These are phyloP conservation scores for Byasa hedistus DNA, from an alignment of 2,888 invertebrate genomes.

Conservation along the genomic window DNA sequence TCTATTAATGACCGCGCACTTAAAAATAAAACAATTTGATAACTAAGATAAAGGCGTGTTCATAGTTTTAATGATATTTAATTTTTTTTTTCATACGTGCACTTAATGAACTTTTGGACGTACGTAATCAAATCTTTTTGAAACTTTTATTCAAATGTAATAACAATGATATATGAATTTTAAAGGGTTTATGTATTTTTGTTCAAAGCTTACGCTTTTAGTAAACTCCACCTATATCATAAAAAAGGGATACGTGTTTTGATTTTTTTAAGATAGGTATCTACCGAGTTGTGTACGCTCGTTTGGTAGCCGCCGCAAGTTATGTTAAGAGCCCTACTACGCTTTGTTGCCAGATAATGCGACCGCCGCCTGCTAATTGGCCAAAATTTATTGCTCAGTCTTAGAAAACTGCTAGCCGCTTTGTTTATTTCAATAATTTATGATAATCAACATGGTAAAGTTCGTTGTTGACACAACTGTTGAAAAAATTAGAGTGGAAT, in stretches of 20 bases:
- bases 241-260: not conserved
- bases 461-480: not conserved
- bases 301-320: slow-evolving; percentile 42
- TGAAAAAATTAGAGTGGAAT: not conserved
- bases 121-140: not conserved
- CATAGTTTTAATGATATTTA: slow-evolving; percentile 26
- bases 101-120: not conserved
- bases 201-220: too few relatives aligned
- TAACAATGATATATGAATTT: too few relatives aligned
- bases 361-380: slow-evolving; percentile 66
- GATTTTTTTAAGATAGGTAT: slow-evolving; percentile 27
- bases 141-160: too few relatives aligned
- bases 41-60: not conserved
- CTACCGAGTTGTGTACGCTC: slow-evolving; percentile 34
- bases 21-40: slow-evolving; percentile 1
- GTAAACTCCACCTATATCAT: not conserved
- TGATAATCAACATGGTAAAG: not conserved
- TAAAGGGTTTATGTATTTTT: too few relatives aligned
- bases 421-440: slow-evolving; percentile 29
- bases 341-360: slow-evolving; percentile 66
- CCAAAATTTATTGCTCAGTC: slow-evolving; percentile 67
- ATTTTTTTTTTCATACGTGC: not conserved
- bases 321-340: slow-evolving; percentile 51
- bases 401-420: slow-evolving; percentile 36
- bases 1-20: slow-evolving; percentile 9